Evolutionary conservation across 2,113 vertebrate species (phyloP).

Genomic region (Potamarius usumacintae): DNA sequence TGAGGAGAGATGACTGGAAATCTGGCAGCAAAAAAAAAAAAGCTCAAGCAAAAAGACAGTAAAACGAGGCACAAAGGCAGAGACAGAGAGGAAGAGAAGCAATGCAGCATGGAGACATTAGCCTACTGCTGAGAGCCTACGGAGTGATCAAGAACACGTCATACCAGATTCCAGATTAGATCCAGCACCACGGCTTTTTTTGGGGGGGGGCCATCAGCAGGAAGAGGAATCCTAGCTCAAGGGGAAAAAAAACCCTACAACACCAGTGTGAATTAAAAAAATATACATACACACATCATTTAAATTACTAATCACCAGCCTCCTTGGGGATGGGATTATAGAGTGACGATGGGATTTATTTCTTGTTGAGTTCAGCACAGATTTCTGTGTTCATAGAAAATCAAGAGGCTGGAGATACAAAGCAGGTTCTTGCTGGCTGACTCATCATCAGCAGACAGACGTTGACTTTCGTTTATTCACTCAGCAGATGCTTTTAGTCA

Average conservation of each 20-base stretch:
- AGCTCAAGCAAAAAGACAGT: not conserved
- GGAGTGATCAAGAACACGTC: slow-evolving; percentile 47
- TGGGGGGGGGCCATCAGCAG: not conserved
- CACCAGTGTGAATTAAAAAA: slow-evolving; percentile 2
- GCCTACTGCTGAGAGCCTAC: slow-evolving; percentile 45
- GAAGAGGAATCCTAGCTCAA: not conserved
- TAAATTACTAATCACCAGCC: slow-evolving; percentile 40
- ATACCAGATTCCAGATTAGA: slow-evolving; percentile 49
- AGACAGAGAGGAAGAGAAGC: slow-evolving; percentile 2
- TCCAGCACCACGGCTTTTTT: slow-evolving; percentile 11
- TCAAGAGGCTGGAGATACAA: not conserved
- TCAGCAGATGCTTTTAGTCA: not conserved
- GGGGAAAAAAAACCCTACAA: not conserved
- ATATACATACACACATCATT: slow-evolving; percentile 28
- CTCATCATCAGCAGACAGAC: not conserved
- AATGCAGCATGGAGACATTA: slow-evolving; percentile 31
- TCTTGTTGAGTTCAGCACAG: slow-evolving; percentile 27
- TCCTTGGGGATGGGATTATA: slow-evolving; percentile 48
- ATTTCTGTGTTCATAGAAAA: not conserved
- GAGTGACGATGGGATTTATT: slow-evolving; percentile 47
- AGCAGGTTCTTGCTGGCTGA: not conserved
- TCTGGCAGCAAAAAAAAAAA: slow-evolving; percentile 6
- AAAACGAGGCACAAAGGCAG: slow-evolving; percentile 3
- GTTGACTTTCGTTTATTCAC: not conserved
- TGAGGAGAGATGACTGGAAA: slow-evolving; percentile 32